Evolutionary conservation across 1,140 invertebrate species (phyloP), one percentile per base, ranked within the genome.

Genomic region (Teleopsis dalmanni): DNA sequence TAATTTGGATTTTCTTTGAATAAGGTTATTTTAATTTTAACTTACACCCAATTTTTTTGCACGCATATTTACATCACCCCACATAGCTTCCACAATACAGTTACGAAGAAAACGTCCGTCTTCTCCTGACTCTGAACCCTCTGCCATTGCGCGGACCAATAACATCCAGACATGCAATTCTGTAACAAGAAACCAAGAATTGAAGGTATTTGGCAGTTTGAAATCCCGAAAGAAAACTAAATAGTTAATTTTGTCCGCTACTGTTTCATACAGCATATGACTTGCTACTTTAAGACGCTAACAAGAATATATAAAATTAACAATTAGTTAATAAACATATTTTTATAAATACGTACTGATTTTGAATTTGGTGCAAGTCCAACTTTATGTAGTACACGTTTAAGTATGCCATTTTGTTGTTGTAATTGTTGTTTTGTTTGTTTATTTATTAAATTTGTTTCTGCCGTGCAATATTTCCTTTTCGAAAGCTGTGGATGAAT

Each of bases 131-230:
- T 71, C 67, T 0, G 67, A 56, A 53, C 79, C 83, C 71, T 89
- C 85, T 21, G 82, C 80, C 85, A 90, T 90, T 6, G 81, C 77
- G 35, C 88, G 75, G 13, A 82, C 76, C 61, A 83, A 72, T 8
- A 91, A 55, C 74, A 92, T 79, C 90, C 90, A 93, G 1, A 91
- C 76, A 68, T 93, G 88, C 14, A 92, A 70, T 68, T 91, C 88
- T 3, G 85, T 88, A 3, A 91, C 72, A 3, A 82, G 62, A 68
- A 89, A 92, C 88, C 88, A 91, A 1, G 88, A 88, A 54, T 78
- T 78, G 64, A 88, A 88, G 26, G 86, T 88, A 56, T 92, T 88
- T 18, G 79, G 75, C 61, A 91, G 68, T 35, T 83, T 72, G 47
- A 84, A 81, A 60, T 80, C 78, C 75, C 73, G 57, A 73, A 83